Conservation (phyloP, 1,140 invertebrate genomes). For the Mercenaria mercenaria region DNA sequence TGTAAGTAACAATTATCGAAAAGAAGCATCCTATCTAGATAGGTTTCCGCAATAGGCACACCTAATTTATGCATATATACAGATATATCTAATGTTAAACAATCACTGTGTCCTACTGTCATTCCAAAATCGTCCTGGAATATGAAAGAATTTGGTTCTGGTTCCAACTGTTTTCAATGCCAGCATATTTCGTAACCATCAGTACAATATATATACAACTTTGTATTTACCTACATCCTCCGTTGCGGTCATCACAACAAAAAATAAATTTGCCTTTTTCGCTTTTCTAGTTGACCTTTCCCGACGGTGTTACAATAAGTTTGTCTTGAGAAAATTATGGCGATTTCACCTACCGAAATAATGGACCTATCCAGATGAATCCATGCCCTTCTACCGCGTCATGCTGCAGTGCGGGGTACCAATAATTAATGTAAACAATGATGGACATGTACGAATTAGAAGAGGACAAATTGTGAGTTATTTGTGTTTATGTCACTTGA, state of each 20-base stretch:
- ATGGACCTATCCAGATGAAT: neutral
- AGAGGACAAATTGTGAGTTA: constrained; percentile 78
- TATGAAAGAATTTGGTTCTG: no score
- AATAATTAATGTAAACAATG: constrained; percentile 66
- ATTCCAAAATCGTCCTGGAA: no score
- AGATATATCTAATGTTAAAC: no score
- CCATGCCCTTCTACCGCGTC: neutral
- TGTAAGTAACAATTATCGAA: no score
- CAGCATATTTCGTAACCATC: no score
- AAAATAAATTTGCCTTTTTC: neutral
- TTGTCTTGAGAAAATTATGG: neutral
- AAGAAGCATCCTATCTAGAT: no score
- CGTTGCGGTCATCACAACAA: neutral
- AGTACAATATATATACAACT: no score
- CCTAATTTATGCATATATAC: no score
- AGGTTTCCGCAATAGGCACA: no score
- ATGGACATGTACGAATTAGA: constrained; percentile 77
- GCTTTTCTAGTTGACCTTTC: neutral
- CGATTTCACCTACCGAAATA: neutral
- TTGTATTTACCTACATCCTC: neutral
- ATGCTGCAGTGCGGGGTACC: neutral
- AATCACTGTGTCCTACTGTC: no score
- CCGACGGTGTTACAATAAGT: neutral
- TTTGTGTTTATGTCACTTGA: no score
- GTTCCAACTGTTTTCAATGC: no score